Conservation (phyloP, 2,113 vertebrate species). For the Micronycteris hirsuta region DNA sequence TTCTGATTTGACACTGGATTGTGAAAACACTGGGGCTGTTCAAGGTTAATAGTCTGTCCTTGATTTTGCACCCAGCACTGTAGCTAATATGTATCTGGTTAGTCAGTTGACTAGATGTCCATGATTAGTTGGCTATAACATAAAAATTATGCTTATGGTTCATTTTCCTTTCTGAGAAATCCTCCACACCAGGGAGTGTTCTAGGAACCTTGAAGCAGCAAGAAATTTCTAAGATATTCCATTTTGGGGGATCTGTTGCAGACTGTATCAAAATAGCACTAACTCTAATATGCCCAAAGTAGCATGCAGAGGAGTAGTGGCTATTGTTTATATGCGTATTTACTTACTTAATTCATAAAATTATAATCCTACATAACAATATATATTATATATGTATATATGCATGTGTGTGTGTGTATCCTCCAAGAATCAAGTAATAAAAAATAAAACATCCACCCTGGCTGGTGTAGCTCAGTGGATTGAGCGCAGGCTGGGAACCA, state of each 20-base stretch:
- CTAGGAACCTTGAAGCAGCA: neutral
- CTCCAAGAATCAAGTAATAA: neutral
- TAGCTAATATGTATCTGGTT: neutral
- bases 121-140: neutral
- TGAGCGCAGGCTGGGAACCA: too few species aligned
- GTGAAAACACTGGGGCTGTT: neutral
- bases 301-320: neutral
- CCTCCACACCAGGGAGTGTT: neutral
- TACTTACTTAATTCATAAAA: neutral
- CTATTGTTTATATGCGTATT: neutral
- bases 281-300: neutral
- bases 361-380: neutral
- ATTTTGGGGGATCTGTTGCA: neutral
- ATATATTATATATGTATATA: neutral
- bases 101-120: neutral
- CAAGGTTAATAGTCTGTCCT: neutral
- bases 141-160: neutral
- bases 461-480: too few species aligned
- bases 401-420: too few species aligned
- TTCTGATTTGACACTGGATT: neutral
- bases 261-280: neutral
- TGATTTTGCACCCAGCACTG: fast-evolving
- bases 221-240: neutral
- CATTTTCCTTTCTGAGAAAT: neutral
- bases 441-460: neutral